phyloP scores from a whole-genome alignment of 2,113 vertebrate species.

The Osmerus eperlanus region DNA sequence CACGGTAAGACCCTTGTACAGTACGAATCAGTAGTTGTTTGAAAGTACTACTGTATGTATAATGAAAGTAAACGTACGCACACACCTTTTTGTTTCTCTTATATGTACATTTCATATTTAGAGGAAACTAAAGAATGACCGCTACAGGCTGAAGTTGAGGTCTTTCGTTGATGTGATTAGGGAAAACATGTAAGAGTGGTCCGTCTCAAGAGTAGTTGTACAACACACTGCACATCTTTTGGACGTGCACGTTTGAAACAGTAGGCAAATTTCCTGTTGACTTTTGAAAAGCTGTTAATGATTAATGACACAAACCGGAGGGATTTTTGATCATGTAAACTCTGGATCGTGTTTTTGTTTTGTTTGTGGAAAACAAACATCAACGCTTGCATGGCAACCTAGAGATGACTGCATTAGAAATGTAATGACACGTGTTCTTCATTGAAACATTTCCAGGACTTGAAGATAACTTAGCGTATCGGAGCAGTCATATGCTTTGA shows the following conservation, averaged over 20 bases:
- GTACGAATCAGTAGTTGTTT: no score
- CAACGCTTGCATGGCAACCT: no score
- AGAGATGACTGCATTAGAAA: neutral
- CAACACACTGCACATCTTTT: neutral
- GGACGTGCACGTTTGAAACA: neutral
- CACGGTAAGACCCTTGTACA: no score
- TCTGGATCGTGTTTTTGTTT: neutral
- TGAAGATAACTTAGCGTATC: no score
- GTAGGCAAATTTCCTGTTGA: neutral
- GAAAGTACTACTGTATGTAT: no score
- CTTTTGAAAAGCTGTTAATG: slow-evolving; percentile 62
- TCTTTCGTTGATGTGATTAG: neutral
- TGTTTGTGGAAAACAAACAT: no score
- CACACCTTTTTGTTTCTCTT: no score
- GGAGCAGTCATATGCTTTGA: neutral
- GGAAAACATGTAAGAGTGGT: neutral
- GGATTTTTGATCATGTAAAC: neutral
- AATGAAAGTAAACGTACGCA: no score
- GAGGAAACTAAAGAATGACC: no score
- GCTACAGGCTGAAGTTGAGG: neutral
- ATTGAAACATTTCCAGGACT: no score
- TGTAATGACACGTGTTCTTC: neutral
- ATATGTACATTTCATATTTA: no score
- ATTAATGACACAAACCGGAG: slow-evolving; percentile 57
- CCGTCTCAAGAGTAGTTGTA: neutral